Base-by-base conservation (phyloP, 2,797 vertebrate genomes). In the Psittacula echo region DNA sequence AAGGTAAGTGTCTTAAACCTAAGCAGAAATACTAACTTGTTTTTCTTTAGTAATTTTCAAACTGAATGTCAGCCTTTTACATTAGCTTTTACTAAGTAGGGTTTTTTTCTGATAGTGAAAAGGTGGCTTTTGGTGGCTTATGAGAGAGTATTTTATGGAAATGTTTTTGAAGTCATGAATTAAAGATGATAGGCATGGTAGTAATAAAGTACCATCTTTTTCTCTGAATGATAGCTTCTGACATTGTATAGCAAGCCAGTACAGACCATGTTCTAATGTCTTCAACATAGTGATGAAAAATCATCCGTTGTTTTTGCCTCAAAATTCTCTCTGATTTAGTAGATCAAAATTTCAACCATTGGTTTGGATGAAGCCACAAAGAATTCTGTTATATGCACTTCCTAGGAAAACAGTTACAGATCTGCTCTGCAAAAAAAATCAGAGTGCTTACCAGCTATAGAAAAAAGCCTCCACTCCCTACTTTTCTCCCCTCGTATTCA, bases 1-100 rank as follows among this genome's bases (percentile, higher is more conserved):
- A 85, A 96, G 97, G 98, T 98, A 96, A 77, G 91, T 92, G 50
- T 81, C 30, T 74, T 45, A 39, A 5, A 44, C 61, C 13, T 34
- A 47, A 85, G 34, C 61, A 65, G 48, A 74, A 90, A 53, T 34
- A 66, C 11, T 27, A 21, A 41, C 10, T 44, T 73, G 19, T 3
- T 50, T 78, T 87, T 51, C 50, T 76, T 65, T 17, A 50, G 42
- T 61, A 60, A 67, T 39, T 80, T 86, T 51, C 68, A 67, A 19
- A 42, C 37, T 72, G n/a, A 71, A 73, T 29, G 21, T 34, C 37
- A 76, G 22, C 27, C 20, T 75, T 91, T 83, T 13, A 47, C 50
- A 32, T 65, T 34, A 39, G 5, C 24, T 64, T 2, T 81, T 37
- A 22, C 27, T 53, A 14, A 34, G 3, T 10, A 10, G 29, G 3